These are phyloP conservation scores for Chiloscyllium plagiosum DNA, from an alignment of 2,113 vertebrate genomes.

Conservation along the genomic window DNA sequence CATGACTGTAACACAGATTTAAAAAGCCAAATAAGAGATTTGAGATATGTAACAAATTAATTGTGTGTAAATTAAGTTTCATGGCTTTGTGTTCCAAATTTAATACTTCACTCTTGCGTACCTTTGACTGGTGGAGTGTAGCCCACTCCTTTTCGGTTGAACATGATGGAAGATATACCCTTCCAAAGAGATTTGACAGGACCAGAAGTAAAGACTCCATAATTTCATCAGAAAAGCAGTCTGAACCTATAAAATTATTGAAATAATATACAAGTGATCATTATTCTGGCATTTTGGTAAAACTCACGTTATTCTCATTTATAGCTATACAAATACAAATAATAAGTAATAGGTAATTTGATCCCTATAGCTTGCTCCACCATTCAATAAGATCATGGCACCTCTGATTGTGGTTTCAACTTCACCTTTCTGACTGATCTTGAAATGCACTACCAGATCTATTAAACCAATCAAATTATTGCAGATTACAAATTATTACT, in stretches of 20 bases:
- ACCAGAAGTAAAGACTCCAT: slow-evolving; percentile 50
- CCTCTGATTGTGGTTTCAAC: no score
- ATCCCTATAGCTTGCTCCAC: no score
- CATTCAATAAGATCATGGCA: no score
- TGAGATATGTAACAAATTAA: background rate
- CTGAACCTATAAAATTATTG: slow-evolving; percentile 40
- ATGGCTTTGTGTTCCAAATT: background rate
- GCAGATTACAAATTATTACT: background rate
- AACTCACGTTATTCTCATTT: background rate
- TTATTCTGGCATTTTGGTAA: background rate
- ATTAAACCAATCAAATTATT: background rate
- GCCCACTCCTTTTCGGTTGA: background rate
- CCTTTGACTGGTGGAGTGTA: slow-evolving; percentile 45
- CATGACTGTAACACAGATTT: background rate
- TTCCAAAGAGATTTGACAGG: slow-evolving; percentile 50
- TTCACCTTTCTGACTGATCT: no score
- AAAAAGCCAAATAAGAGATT: background rate
- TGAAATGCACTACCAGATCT: background rate
- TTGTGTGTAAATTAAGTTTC: background rate
- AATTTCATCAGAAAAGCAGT: slow-evolving; percentile 47
- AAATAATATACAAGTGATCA: background rate
- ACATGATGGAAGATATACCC: slow-evolving; percentile 42
- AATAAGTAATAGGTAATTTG: no score
- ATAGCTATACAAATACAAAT: no score
- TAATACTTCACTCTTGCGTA: slow-evolving; percentile 39